Percentiles rank a stretch among this genome's conserved stretches.
Conservation (phyloP, 2,888 invertebrate genomes). For the Ichneumon xanthorius region DNA sequence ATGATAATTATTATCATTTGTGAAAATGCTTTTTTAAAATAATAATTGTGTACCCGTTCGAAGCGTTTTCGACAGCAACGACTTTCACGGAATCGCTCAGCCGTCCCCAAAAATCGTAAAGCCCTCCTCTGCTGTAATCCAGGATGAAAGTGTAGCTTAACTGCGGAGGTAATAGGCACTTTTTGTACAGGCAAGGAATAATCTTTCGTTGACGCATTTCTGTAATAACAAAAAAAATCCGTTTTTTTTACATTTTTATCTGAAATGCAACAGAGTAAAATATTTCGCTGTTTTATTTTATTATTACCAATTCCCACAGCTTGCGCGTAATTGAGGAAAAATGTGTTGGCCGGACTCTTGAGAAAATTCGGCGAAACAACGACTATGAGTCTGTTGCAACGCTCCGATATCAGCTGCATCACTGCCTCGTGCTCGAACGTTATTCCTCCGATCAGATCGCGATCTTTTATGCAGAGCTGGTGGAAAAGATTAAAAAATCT, state of each 20-base stretch:
- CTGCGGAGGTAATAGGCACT: constrained; percentile 88
- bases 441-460: constrained; percentile 90
- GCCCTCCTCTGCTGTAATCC: constrained; percentile 86
- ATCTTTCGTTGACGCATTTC: constrained; percentile 88
- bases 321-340: constrained; percentile 93
- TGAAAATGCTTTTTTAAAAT: neutral
- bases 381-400: constrained; percentile 92
- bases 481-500: constrained; percentile 57
- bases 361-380: constrained; percentile 92
- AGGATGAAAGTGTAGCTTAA: constrained; percentile 89
- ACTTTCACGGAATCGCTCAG: constrained; percentile 86
- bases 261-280: constrained; percentile 72
- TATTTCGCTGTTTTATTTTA: constrained; percentile 34
- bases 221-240: constrained; percentile 66
- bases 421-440: constrained; percentile 91
- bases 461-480: constrained; percentile 91
- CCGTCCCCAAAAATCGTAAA: constrained; percentile 91
- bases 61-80: constrained; percentile 25
- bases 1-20: neutral
- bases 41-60: constrained; percentile 48
- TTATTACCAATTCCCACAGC: constrained; percentile 91
- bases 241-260: neutral
- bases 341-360: constrained; percentile 90
- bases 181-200: constrained; percentile 90
- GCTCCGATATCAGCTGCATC: constrained; percentile 90